Percentiles rank a stretch among this genome's conserved stretches.
Conservation (phyloP, 2,797 vertebrate genomes). For the Bradypodion pumilum region DNA sequence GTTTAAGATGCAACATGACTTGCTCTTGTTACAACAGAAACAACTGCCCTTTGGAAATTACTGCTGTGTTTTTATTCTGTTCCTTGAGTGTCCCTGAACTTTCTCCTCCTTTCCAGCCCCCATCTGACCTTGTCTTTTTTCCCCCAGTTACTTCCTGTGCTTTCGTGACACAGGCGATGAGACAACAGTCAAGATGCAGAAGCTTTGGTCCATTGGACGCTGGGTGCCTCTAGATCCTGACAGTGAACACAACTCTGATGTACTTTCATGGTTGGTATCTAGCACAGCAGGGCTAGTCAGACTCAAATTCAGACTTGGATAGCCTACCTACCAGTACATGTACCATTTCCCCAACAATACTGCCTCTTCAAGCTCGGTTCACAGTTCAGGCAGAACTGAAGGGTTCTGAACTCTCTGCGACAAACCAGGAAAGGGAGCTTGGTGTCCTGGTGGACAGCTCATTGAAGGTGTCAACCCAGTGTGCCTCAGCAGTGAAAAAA, state of each 20-base stretch:
- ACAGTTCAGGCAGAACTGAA: background rate
- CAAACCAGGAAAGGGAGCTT: too few relatives aligned
- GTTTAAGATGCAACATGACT: background rate
- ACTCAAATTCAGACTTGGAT: background rate
- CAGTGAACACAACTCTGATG: slow-evolving; percentile 67
- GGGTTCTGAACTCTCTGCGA: too few relatives aligned
- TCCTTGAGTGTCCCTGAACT: background rate
- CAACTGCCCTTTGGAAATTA: background rate
- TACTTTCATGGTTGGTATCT: slow-evolving; percentile 79
- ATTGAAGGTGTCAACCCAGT: too few relatives aligned
- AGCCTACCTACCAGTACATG: background rate
- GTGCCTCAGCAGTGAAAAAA: too few relatives aligned
- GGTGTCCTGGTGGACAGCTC: too few relatives aligned
- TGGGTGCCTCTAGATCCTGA: slow-evolving; percentile 82
- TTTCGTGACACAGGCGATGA: slow-evolving; percentile 75
- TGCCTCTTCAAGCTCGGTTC: background rate
- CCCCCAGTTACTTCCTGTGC: slow-evolving; percentile 84
- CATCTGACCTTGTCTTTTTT: background rate
- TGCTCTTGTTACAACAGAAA: background rate
- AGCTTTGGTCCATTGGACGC: slow-evolving; percentile 84
- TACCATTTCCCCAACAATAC: background rate
- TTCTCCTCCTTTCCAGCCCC: background rate
- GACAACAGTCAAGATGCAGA: slow-evolving; percentile 61
- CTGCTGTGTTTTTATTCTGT: background rate
- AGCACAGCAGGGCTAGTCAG: background rate